Conservation (phyloP, 2,113 vertebrate genomes). For the Megaptera novaeangliae region DNA sequence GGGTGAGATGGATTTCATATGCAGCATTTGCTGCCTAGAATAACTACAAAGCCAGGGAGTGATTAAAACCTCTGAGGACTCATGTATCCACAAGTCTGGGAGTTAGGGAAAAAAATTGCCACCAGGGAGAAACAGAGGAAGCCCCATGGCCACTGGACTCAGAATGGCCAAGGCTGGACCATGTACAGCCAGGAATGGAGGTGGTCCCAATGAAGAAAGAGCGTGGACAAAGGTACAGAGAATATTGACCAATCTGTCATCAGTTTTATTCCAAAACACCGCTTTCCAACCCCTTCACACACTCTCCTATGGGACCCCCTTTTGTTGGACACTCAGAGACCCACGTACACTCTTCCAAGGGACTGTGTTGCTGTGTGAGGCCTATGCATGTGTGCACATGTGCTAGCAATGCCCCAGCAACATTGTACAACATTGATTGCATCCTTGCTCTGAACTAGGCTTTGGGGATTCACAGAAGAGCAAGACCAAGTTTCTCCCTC, state of each 20-base stretch:
- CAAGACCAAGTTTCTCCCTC: not conserved
- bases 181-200: accelerated
- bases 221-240: accelerated
- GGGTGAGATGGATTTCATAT: not conserved
- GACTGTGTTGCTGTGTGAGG: accelerated
- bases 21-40: too few relatives aligned
- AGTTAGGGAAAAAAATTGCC: too few relatives aligned
- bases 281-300: too few relatives aligned
- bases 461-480: not conserved
- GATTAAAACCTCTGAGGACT: accelerated
- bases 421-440: accelerated
- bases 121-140: not conserved
- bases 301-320: too few relatives aligned
- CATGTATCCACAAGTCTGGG: accelerated
- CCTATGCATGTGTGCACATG: accelerated
- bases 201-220: not conserved
- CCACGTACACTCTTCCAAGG: accelerated
- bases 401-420: accelerated
- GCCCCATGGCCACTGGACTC: too few relatives aligned
- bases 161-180: not conserved
- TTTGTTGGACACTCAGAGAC: accelerated
- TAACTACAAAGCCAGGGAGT: not conserved
- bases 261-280: too few relatives aligned
- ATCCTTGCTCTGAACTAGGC: not conserved
- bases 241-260: not conserved